A percentile compares a stretch with the other conserved stretches of the same genome.
Evolutionary conservation across 2,113 vertebrate species (phyloP).

Genomic region (Odocoileus hemionus): DNA sequence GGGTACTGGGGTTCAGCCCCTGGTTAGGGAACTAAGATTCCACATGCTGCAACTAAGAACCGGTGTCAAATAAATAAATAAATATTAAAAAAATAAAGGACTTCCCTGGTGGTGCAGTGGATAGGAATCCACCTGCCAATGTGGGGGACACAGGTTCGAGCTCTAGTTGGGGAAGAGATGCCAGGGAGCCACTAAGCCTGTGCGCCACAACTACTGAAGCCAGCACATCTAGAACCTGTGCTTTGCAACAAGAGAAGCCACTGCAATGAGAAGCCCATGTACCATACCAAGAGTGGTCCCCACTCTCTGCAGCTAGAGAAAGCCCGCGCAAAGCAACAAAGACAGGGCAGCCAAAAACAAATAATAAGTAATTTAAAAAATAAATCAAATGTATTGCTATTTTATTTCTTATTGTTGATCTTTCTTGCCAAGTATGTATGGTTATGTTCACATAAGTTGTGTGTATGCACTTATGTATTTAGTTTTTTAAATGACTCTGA

Average conservation of each 20-base stretch:
- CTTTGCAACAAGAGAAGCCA: not conserved
- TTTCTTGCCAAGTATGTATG: not conserved
- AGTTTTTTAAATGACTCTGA: not conserved
- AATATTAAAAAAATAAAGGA: not conserved
- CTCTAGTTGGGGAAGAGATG: not conserved
- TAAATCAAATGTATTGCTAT: not conserved
- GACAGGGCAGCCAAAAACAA: not conserved
- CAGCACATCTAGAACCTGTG: not conserved
- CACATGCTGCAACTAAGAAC: not conserved
- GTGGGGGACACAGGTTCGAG: not conserved
- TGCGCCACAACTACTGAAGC: not conserved
- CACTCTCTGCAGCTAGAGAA: not conserved
- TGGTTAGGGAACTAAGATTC: not conserved
- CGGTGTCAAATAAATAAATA: not conserved
- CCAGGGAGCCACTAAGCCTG: not conserved
- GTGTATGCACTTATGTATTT: not conserved
- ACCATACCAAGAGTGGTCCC: not conserved
- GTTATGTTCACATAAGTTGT: not conserved
- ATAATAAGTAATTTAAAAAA: not conserved
- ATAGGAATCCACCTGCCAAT: not conserved
- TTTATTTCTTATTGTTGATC: constrained; percentile 19
- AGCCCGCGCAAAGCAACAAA: not conserved
- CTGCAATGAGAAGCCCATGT: not conserved
- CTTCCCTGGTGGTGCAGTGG: not conserved
- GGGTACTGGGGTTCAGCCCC: not conserved